phyloP scores from a whole-genome alignment of 2,888 invertebrate genomes.

The Onthophagus sagittarius region DNA sequence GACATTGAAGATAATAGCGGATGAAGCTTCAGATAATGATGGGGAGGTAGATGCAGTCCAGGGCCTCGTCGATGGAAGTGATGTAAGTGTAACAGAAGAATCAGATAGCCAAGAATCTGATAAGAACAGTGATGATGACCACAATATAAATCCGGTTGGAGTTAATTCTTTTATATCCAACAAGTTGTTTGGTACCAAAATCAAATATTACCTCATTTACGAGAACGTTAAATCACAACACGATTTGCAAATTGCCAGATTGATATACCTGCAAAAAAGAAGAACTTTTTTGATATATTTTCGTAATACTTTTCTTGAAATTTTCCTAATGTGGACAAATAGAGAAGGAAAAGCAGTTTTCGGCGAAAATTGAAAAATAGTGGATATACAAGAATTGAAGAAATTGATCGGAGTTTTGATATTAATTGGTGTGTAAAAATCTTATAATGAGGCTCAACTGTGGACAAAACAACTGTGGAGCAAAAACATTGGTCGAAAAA shows the following conservation, averaged over 20 bases:
- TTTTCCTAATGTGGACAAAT: background rate
- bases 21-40: no score
- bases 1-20: no score
- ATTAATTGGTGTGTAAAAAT: background rate
- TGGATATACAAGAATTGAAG: background rate
- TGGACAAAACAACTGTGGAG: background rate
- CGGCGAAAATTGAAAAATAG: background rate
- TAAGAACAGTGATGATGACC: background rate
- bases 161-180: background rate
- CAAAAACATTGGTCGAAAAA: no score
- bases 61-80: background rate
- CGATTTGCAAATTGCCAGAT: background rate
- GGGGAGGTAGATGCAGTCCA: no score
- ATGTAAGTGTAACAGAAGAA: background rate
- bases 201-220: background rate
- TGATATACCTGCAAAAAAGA: background rate
- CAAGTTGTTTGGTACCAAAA: background rate
- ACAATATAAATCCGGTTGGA: background rate
- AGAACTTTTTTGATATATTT: slow-evolving; percentile 5
- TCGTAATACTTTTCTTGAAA: background rate
- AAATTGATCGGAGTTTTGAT: slow-evolving; percentile 2
- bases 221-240: background rate
- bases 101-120: background rate
- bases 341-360: background rate
- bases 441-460: background rate